Percentiles rank a stretch among this genome's conserved stretches.
These are phyloP conservation scores for Cebus imitator DNA, from an alignment of 2,113 vertebrate genomes.

Conservation along the genomic window DNA sequence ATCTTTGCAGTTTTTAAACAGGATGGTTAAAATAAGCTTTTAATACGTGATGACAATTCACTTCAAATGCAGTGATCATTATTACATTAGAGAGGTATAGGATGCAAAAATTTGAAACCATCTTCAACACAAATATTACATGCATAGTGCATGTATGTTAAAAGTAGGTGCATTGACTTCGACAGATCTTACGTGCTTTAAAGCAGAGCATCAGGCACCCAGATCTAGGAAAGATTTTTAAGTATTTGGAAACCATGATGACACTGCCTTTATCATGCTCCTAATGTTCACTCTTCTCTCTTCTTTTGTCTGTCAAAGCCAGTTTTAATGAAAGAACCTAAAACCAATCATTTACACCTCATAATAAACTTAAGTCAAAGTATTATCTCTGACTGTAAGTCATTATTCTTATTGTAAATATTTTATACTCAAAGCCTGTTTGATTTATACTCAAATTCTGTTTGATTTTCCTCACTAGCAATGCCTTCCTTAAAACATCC, in stretches of 20 bases:
- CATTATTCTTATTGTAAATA: background rate
- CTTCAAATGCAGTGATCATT: background rate
- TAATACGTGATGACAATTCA: background rate
- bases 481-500: background rate
- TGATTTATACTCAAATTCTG: background rate
- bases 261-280: background rate
- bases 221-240: background rate
- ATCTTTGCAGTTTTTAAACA: conserved; percentile 16
- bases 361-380: background rate
- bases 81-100: background rate
- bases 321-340: background rate
- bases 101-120: background rate
- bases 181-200: background rate
- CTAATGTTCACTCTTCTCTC: background rate
- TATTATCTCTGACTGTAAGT: background rate
- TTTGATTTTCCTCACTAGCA: background rate
- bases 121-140: background rate
- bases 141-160: background rate
- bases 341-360: background rate
- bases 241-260: background rate
- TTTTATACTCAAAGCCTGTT: background rate
- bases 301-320: background rate
- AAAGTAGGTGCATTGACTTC: background rate
- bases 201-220: background rate
- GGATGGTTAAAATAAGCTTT: background rate